Evolutionary conservation across 2,888 invertebrate species (phyloP).

Genomic region (Eristalis pertinax): DNA sequence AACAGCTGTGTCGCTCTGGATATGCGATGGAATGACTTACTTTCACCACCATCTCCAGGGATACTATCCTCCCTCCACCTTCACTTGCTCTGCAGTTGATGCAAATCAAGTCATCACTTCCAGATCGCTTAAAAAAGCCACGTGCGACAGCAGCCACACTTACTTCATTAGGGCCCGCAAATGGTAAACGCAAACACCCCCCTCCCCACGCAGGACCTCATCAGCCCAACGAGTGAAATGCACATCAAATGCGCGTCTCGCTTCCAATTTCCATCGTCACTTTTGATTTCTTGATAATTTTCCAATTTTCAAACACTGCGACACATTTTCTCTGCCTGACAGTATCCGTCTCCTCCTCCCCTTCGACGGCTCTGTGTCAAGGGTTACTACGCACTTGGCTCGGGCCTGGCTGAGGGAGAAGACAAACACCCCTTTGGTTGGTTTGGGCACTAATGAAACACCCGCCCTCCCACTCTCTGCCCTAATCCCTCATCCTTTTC

Average conservation of each 20-base stretch:
- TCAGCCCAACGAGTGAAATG: slow-evolving; percentile 27
- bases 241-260: slow-evolving; percentile 49
- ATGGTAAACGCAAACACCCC: slow-evolving; percentile 7
- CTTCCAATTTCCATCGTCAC: slow-evolving; percentile 38
- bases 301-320: slow-evolving; percentile 63
- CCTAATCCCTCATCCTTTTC: slow-evolving; percentile 41
- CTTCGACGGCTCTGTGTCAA: slow-evolving; percentile 39
- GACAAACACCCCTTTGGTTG: slow-evolving; percentile 41
- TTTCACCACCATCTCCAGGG: background rate
- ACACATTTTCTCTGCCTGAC: slow-evolving; percentile 11
- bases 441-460: slow-evolving; percentile 65
- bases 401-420: slow-evolving; percentile 44
- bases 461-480: slow-evolving; percentile 4
- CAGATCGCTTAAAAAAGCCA: slow-evolving; percentile 6
- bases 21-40: background rate
- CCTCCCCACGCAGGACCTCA: background rate
- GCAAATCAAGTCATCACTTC: background rate
- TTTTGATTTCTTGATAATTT: slow-evolving; percentile 68
- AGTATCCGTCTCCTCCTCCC: slow-evolving; percentile 36
- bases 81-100: background rate
- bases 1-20: too few species aligned
- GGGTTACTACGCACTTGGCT: slow-evolving; percentile 49
- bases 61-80: background rate
- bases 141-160: slow-evolving; percentile 15
- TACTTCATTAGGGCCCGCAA: slow-evolving; percentile 12